A percentile compares a stretch with the other conserved stretches of the same genome.
Evolutionary conservation across 2,888 invertebrate species (phyloP).

Genomic region (Cerastis rubricosa): DNA sequence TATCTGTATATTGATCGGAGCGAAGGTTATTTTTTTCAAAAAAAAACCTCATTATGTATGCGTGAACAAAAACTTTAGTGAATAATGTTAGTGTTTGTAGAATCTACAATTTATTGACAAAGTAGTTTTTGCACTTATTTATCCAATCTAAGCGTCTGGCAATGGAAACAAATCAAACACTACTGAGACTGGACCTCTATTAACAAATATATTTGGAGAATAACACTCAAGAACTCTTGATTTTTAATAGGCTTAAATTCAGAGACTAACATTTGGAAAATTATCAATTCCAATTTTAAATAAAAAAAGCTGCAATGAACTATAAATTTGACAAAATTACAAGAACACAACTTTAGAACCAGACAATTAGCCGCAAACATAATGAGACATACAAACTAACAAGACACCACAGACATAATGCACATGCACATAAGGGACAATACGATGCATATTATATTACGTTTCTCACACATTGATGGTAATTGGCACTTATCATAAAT

Average conservation of each 20-base stretch:
- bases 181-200: constrained; percentile 13
- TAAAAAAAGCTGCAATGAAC: not conserved
- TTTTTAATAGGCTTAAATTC: not conserved
- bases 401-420: constrained; percentile 8
- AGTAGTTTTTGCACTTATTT: constrained; percentile 13
- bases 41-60: not conserved
- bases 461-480: constrained; percentile 11
- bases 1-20: constrained; percentile 3
- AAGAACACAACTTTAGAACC: constrained; percentile 4
- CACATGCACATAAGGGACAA: not conserved
- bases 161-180: constrained; percentile 17
- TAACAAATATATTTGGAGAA: constrained; percentile 7
- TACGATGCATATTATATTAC: not conserved
- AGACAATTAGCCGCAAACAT: not conserved
- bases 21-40: constrained; percentile 33
- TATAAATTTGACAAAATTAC: not conserved
- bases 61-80: not conserved
- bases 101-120: not conserved
- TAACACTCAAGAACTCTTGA: not conserved
- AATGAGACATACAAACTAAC: not conserved
- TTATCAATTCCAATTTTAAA: not conserved
- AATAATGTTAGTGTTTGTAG: not conserved
- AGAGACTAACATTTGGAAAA: not conserved
- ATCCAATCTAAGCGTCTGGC: not conserved
- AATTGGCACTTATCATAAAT: not conserved